Evolutionary conservation across 2,797 vertebrate species (phyloP), one percentile per base, ranked within the genome.

Genomic region (Poliocrania exsul): DNA sequence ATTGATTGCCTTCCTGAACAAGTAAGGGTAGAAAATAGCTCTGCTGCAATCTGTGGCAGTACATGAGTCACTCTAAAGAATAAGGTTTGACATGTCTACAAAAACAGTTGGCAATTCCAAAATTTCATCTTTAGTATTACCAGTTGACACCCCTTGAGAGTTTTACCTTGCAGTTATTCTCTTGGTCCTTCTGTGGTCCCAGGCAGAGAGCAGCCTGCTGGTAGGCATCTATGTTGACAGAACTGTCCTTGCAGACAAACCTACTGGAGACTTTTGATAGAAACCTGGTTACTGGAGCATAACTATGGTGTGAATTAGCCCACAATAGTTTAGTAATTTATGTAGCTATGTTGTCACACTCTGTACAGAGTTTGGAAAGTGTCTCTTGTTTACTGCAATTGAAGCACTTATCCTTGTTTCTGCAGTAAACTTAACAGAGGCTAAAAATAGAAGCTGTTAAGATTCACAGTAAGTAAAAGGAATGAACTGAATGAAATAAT

Each of bases 371-470:
- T 79, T 81, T 71, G 69, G 67, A 69, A 93, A 93, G 57, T 51
- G 72, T 33, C 77, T 90, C 66, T 77, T 83, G 54, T 87, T 90
- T 82, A 49, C 81, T 80, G 85, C 86, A 78, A 21, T 75, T 70
- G 81, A 66, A 91, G 47, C 78, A 88, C 74, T 91, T 94, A 79
- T 25, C 75, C 90, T 92, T 90, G 86, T 92, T 96, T 96, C 91
- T 79, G 64, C 73, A 65, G 61, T 81, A 96, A 95, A 95, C 71
- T 74, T 61, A 72, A 84, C 51, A 88, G 80, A 28, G 81, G 72
- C 73, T 93, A 81, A 95, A 92, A 96, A 93, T 85, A 91, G 93
- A 78, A 84, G 61, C 47, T 60, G 60, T 75, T 0, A 5, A 88
- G 69, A 29, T 92, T 88, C 80, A 51, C 47, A 86, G 81, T 77